Percentiles rank a stretch among this genome's conserved stretches.
phyloP scores from a whole-genome alignment of 2,888 invertebrate species.

The Blastobasis lacticolella region DNA sequence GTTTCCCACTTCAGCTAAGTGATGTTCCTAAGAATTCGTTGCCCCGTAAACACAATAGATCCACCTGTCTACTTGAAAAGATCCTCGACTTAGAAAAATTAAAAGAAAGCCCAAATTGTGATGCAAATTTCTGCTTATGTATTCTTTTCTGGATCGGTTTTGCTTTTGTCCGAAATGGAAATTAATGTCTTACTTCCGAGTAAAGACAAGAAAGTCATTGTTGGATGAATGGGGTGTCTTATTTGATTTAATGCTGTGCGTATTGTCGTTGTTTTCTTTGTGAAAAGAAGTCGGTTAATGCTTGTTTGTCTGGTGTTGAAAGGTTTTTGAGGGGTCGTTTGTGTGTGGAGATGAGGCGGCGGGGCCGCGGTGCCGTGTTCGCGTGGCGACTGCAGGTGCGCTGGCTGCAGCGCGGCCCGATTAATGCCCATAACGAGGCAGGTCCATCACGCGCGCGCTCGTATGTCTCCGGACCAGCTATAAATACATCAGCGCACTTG shows the following conservation, averaged over 20 bases:
- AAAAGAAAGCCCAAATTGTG: slow-evolving; percentile 40
- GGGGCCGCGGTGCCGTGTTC: too few species aligned
- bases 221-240: slow-evolving; percentile 39
- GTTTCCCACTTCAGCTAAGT: slow-evolving; percentile 2
- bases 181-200: slow-evolving; percentile 54
- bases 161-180: slow-evolving; percentile 55
- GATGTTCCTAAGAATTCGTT: slow-evolving; percentile 6
- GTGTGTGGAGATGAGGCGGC: too few species aligned
- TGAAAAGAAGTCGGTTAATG: not conserved
- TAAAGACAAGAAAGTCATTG: slow-evolving; percentile 43
- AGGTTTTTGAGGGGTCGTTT: too few species aligned
- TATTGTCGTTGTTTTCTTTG: slow-evolving; percentile 20
- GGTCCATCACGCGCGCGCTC: slow-evolving; percentile 70
- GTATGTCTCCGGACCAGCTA: slow-evolving; percentile 70
- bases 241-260: slow-evolving; percentile 34
- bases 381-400: slow-evolving; percentile 47
- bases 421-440: slow-evolving; percentile 73
- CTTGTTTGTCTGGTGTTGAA: not conserved
- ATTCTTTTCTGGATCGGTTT: slow-evolving; percentile 56
- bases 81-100: slow-evolving; percentile 31
- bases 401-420: slow-evolving; percentile 62
- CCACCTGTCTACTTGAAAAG: slow-evolving; percentile 15
- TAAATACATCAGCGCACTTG: slow-evolving; percentile 73
- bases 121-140: slow-evolving; percentile 56
- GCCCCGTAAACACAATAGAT: slow-evolving; percentile 11